Percentiles rank a stretch among this genome's conserved stretches.
Evolutionary conservation across 2,888 invertebrate species (phyloP).

Genomic region (Ceriagrion tenellum): DNA sequence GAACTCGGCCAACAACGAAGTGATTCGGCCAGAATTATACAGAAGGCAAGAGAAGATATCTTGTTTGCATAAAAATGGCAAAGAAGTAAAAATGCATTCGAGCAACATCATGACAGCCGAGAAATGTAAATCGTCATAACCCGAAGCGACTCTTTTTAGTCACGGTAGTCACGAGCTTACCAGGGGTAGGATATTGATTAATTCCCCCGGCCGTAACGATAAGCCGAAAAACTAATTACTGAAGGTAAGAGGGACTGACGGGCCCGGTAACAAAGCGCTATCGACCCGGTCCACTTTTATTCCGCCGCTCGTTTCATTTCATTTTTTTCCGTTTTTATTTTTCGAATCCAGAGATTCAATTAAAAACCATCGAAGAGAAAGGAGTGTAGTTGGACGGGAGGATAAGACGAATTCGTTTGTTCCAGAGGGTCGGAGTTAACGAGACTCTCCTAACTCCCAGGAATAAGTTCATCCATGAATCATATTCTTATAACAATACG

Average conservation of each 20-base stretch:
- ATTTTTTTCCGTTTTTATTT: background rate
- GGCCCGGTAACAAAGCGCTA: background rate
- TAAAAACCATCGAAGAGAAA: conserved; percentile 1
- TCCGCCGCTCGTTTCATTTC: background rate
- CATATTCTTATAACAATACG: background rate
- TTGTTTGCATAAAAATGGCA: too few species aligned
- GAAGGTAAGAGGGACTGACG: background rate
- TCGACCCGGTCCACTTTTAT: background rate
- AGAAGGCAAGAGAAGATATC: too few species aligned
- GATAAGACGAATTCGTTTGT: background rate
- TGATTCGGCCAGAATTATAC: too few species aligned
- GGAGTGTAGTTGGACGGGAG: background rate
- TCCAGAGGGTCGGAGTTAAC: background rate
- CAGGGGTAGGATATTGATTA: background rate
- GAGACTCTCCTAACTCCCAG: background rate
- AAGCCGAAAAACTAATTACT: conserved; percentile 12
- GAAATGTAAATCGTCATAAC: background rate
- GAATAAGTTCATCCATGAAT: background rate
- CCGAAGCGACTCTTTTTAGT: background rate
- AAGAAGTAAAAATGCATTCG: too few species aligned
- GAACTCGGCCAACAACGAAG: too few species aligned
- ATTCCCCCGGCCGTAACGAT: background rate
- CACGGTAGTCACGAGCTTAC: background rate
- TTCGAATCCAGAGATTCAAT: background rate
- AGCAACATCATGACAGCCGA: background rate